Evolutionary conservation across 2,113 vertebrate genomes (phyloP).

Genomic region (Quiscalus mexicanus): DNA sequence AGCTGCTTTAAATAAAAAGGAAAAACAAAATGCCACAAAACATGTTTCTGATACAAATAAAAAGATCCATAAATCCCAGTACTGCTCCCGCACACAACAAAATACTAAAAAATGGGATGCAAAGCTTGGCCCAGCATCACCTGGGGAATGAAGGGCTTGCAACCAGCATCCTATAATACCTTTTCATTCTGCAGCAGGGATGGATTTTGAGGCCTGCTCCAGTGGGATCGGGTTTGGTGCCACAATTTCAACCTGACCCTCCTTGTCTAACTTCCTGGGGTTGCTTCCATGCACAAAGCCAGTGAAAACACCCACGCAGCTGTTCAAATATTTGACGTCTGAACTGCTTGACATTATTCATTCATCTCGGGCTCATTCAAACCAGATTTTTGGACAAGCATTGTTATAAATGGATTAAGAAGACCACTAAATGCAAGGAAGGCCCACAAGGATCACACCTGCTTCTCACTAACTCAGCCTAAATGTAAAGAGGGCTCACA

Average conservation of each 20-base stretch:
- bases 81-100: background rate
- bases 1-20: background rate
- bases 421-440: constrained; percentile 57
- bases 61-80: background rate
- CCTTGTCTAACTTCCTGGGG: constrained; percentile 65
- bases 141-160: accelerated
- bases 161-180: background rate
- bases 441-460: constrained; percentile 65
- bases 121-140: background rate
- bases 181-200: background rate
- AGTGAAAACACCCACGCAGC: constrained; percentile 79
- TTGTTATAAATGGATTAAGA: constrained; percentile 77
- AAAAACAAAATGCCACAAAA: background rate
- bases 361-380: constrained; percentile 78
- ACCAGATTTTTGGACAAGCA: constrained; percentile 79
- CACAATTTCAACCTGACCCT: constrained; percentile 48
- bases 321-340: constrained; percentile 86
- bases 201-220: background rate
- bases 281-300: constrained; percentile 74
- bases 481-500: constrained; percentile 34
- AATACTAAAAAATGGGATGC: background rate
- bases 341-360: constrained; percentile 82
- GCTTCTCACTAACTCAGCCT: constrained; percentile 61
- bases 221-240: background rate
- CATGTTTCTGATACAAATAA: background rate